phyloP scores from a whole-genome alignment of 2,888 invertebrate species.

The Elmis aenea region DNA sequence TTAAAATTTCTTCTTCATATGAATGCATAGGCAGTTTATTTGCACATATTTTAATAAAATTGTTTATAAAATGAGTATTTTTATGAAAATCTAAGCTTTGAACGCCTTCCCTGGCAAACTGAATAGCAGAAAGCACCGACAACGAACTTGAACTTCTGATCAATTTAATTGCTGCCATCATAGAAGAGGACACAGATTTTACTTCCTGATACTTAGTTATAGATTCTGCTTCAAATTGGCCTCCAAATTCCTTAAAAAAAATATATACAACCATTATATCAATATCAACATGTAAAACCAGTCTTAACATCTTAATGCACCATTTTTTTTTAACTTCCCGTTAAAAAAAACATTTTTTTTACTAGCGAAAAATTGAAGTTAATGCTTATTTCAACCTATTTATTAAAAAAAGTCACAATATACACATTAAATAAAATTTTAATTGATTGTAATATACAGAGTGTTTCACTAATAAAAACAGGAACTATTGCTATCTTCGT shows the following conservation, averaged over 20 bases:
- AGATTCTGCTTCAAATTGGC: conserved; percentile 37
- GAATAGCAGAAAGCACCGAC: conserved; percentile 42
- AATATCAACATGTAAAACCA: no score
- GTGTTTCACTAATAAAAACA: no score
- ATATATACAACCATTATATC: neutral
- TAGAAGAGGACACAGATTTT: conserved; percentile 44
- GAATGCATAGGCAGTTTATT: conserved; percentile 30
- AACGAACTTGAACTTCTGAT: conserved; percentile 39
- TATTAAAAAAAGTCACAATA: no score
- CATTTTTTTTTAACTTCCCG: no score
- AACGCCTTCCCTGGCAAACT: conserved; percentile 51
- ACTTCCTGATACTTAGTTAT: conserved; percentile 46
- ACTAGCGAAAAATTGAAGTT: no score
- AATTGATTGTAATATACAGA: no score
- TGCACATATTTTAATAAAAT: conserved; percentile 35
- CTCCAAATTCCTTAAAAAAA: conserved; percentile 43
- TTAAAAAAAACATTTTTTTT: no score
- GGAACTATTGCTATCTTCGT: no score
- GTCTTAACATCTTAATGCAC: no score
- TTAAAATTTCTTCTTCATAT: conserved; percentile 6
- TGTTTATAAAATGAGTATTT: conserved; percentile 50
- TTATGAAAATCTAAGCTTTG: conserved; percentile 57
- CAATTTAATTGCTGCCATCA: conserved; percentile 47
- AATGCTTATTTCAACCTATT: no score
- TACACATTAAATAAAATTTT: no score